These are phyloP conservation scores for Cataglyphis hispanica DNA, from an alignment of 1,140 invertebrate species.

Conservation along the genomic window DNA sequence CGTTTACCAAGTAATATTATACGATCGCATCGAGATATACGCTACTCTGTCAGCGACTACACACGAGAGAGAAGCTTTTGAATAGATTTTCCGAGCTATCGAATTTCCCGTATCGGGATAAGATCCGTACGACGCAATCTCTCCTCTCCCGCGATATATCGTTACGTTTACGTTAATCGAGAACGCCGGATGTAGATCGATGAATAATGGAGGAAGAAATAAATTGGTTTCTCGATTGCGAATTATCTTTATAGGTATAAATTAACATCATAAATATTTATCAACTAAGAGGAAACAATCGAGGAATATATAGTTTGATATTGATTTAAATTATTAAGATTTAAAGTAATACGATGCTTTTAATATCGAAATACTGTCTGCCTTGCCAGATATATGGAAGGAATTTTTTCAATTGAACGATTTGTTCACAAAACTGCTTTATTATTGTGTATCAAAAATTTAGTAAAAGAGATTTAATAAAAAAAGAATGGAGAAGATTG, in stretches of 20 bases:
- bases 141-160: not conserved
- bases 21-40: slow-evolving; percentile 27
- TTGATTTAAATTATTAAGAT: not conserved
- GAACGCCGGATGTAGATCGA: not conserved
- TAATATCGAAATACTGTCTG: not conserved
- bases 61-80: slow-evolving; percentile 17
- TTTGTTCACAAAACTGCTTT: not conserved
- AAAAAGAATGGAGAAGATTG: not conserved
- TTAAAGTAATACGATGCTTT: slow-evolving; percentile 2
- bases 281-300: not conserved
- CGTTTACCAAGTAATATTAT: slow-evolving; percentile 64
- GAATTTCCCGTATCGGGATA: slow-evolving; percentile 13
- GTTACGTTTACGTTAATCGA: not conserved
- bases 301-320: not conserved
- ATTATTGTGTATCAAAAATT: not conserved
- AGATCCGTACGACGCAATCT: not conserved
- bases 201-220: slow-evolving; percentile 41
- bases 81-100: slow-evolving; percentile 59
- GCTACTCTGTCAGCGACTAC: not conserved
- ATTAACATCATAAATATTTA: slow-evolving; percentile 28
- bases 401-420: not conserved
- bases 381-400: not conserved
- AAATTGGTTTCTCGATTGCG: slow-evolving; percentile 31
- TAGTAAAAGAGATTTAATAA: too few relatives aligned
- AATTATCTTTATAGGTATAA: slow-evolving; percentile 27